Conservation (phyloP, 2,888 invertebrate genomes). For the Melanostoma scalare region DNA sequence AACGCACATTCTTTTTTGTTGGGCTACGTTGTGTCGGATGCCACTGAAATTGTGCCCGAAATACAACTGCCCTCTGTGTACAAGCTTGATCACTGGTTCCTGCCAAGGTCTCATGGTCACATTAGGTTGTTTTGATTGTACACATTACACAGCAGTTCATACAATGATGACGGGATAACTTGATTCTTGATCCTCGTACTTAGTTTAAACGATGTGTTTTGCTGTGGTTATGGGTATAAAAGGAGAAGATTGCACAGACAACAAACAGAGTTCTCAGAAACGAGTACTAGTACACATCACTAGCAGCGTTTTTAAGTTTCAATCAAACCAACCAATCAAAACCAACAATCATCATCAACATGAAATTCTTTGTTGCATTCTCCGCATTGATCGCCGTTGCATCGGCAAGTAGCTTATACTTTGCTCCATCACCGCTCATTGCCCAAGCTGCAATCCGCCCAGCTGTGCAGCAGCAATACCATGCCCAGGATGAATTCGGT, state of each 20-base stretch:
- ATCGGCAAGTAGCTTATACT: constrained; percentile 75
- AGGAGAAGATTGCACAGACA: constrained; percentile 75
- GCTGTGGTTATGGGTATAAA: constrained; percentile 76
- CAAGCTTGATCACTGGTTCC: constrained; percentile 39
- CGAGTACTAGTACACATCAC: constrained; percentile 78
- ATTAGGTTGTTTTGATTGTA: constrained; percentile 61
- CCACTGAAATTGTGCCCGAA: no score
- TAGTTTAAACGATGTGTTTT: constrained; percentile 40
- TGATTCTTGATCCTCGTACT: constrained; percentile 27
- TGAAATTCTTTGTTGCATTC: constrained; percentile 78
- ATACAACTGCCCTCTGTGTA: neutral
- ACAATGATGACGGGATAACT: constrained; percentile 46
- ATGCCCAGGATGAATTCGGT: constrained; percentile 85
- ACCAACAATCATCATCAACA: constrained; percentile 55
- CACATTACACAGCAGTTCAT: neutral
- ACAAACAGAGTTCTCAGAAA: constrained; percentile 76
- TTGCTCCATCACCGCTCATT: constrained; percentile 73
- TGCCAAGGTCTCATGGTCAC: constrained; percentile 52
- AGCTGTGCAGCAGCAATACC: constrained; percentile 83
- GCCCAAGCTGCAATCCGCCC: constrained; percentile 77
- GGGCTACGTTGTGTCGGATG: no score
- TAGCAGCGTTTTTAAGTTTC: constrained; percentile 75
- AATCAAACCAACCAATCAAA: constrained; percentile 30
- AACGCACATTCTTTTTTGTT: no score
- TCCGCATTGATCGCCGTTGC: constrained; percentile 75